Evolutionary conservation across 2,888 invertebrate species (phyloP).

Genomic region (Ptychoptera contaminata): DNA sequence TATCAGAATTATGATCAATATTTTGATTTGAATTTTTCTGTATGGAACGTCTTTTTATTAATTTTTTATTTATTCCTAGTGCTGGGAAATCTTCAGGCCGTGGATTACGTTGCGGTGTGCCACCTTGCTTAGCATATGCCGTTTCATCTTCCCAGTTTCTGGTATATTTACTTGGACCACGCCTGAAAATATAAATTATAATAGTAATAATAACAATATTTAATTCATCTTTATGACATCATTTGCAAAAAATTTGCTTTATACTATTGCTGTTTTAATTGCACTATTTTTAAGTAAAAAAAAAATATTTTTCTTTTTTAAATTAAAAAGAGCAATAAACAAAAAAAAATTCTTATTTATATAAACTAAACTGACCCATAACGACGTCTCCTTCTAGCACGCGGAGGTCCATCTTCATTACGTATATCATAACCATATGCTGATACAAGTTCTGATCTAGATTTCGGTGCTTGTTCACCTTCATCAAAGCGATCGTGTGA

Average conservation of each 20-base stretch:
- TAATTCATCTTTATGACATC: not conserved
- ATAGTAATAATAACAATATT: conserved; percentile 6
- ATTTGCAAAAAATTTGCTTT: too few relatives aligned
- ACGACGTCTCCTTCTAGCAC: conserved; percentile 67
- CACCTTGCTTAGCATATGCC: conserved; percentile 43
- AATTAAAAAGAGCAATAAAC: conserved; percentile 2
- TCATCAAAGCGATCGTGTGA: conserved; percentile 55
- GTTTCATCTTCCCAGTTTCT: conserved; percentile 88
- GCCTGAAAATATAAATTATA: conserved; percentile 32
- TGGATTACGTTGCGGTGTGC: conserved; percentile 22
- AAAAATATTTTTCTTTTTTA: not conserved
- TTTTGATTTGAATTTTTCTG: conserved; percentile 7
- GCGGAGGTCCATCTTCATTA: conserved; percentile 80
- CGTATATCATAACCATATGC: conserved; percentile 91
- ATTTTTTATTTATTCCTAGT: conserved; percentile 21
- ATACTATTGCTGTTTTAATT: too few relatives aligned
- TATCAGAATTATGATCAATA: conserved; percentile 5
- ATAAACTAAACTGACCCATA: conserved; percentile 50
- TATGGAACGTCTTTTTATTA: not conserved
- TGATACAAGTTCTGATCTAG: conserved; percentile 64
- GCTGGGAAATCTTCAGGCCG: conserved; percentile 43
- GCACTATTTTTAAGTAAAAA: too few relatives aligned
- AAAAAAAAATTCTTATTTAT: not conserved
- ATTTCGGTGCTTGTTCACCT: conserved; percentile 63
- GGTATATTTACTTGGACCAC: conserved; percentile 83